Evolutionary conservation across 2,888 invertebrate species (phyloP), one percentile per base, ranked within the genome.

Genomic region (Thymelicus lineola): DNA sequence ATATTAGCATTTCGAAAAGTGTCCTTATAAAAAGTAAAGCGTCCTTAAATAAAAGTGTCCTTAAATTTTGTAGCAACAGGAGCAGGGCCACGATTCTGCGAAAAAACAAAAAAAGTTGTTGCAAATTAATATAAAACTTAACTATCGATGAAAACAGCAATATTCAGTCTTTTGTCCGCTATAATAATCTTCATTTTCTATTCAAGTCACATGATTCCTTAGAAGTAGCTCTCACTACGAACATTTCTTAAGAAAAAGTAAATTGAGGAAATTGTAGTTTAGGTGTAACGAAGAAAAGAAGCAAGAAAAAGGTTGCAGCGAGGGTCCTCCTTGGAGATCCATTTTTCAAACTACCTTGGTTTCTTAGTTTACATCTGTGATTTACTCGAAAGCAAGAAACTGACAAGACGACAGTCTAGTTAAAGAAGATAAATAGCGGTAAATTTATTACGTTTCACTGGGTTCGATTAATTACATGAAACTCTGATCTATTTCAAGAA

Each of bases 291-390:
- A 76, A 81, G 80, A 75, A 79, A 84, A 82, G 74, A 80, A 77
- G 77, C 77, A 83, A 83, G 82, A 80, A 84, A 86, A 88, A 83
- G 81, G 82, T 81, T 82, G 77, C 80, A 80, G 75, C 72, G 77
- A 80, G 82, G 82, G 82, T 81, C 75, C 77, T 84, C 86, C 87
- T 86, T 75, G 60, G 86, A 88, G 89, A 87, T 85, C 85, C 81
- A 88, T 90, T 89, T 88, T 86, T 90, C 88, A 88, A 88, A 88
- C 85, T 81, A 82, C 83, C 82, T 85, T 84, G 82, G 83, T 84
- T 86, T 85, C 83, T 84, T 82, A 81, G 78, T 81, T 83, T 84
- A 83, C 82, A 82, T 85, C 86, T 85, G 83, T 86, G 87, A 88
- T 90, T 89, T 87, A 86, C 80, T 70, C 63, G 50, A 64, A 64